Base-by-base conservation (phyloP, 2,888 invertebrate species). In the Empis livida region DNA sequence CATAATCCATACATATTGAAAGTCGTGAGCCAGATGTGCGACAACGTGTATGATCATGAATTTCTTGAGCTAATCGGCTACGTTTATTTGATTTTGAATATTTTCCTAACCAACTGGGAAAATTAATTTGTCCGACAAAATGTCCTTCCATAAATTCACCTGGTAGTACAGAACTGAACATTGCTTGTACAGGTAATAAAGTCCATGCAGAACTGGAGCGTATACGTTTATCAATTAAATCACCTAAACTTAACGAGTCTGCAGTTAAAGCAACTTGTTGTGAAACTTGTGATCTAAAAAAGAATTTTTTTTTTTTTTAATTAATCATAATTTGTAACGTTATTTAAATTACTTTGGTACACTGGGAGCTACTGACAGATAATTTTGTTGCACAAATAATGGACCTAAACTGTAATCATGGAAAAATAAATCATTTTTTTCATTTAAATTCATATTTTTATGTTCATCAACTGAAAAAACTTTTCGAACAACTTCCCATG, bases 331-430 rank as follows among this genome's bases (percentile, higher is more conserved):
- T 49, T 46, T 42, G 10, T 42, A 35, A n/a, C n/a, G n/a, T n/a
- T 16, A 17, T 45, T 9, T 23, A 27, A 23, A 23, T 66, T 71
- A 84, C 84, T 77, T 80, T 23, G 82, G 78, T 49, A 79, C 81
- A 49, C 78, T 76, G 0, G 93, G 92, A n/a, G 72, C 67, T 2
- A 89, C 90, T 54, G 76, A 76, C 15, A 90, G 70, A 69, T 99
- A 99, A 70, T 97, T 99, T 67, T 99, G 97, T 60, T 97, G 95
- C 0, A 99, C 93, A 71, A 99, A 99, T 13, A 99, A 73, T 2
- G 96, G 92, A n/a, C 85, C 84, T 53, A 99, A 77, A 59, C 84
- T 91, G 71, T 99, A 99, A 73, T 99, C 99, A 61, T 90, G 84
- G 71, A 97, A 99, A 72, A 97, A 99, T 47, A 99, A 73, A 63